These are phyloP conservation scores for Megaustenia siamemsis DNA, from an alignment of 2,888 invertebrate genomes.

Conservation along the genomic window DNA sequence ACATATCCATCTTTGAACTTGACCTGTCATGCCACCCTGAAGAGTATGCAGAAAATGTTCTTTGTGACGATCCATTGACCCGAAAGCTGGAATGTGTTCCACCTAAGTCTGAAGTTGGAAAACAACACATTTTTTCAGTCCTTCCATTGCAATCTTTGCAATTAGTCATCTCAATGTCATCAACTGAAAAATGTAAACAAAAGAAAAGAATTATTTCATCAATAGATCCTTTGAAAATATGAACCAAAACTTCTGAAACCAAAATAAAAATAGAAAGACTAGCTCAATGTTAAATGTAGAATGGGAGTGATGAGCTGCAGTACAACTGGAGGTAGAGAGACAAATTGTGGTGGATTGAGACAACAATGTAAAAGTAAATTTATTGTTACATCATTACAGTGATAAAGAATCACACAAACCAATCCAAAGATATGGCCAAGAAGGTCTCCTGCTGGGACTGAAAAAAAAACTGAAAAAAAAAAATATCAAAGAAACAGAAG, in stretches of 20 bases:
- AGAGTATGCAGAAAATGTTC: not conserved
- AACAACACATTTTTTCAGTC: not conserved
- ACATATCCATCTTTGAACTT: not conserved
- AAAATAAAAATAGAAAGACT: too few relatives aligned
- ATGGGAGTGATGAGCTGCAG: too few relatives aligned
- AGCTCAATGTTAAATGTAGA: too few relatives aligned
- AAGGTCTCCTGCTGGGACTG: too few relatives aligned
- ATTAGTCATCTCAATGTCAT: not conserved
- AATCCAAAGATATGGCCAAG: too few relatives aligned
- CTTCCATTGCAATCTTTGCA: not conserved
- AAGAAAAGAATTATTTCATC: not conserved
- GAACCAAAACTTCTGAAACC: not conserved
- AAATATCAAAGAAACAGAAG: too few relatives aligned
- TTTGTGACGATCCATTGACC: not conserved
- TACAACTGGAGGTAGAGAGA: too few relatives aligned
- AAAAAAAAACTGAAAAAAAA: too few relatives aligned
- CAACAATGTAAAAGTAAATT: too few relatives aligned
- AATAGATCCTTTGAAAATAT: not conserved
- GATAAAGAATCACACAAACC: too few relatives aligned
- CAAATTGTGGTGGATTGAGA: too few relatives aligned
- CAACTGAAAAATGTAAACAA: not conserved
- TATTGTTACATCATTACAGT: too few relatives aligned
- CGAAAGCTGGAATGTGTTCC: not conserved
- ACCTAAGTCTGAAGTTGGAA: not conserved
- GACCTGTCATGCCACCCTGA: not conserved